These are phyloP conservation scores for Cotesia chilonis DNA, from an alignment of 1,140 invertebrate genomes.

Conservation along the genomic window DNA sequence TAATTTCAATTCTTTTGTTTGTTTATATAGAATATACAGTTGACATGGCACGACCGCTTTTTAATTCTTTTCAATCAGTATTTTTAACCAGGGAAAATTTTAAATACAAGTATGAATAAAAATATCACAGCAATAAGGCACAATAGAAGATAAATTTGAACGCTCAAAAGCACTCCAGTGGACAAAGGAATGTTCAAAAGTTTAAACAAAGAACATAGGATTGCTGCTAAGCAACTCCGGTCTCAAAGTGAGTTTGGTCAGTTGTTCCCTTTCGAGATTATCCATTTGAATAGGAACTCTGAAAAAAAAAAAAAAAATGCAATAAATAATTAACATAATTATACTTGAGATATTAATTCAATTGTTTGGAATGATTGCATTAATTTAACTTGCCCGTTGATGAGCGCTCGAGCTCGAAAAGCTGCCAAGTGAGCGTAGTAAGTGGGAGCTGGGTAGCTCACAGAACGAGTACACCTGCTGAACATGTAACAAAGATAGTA, in stretches of 20 bases:
- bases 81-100: no score
- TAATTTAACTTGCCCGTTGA: slow-evolving; percentile 62
- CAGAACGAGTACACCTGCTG: slow-evolving; percentile 83
- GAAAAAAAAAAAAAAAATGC: slow-evolving; percentile 37
- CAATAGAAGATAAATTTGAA: no score
- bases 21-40: no score
- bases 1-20: no score
- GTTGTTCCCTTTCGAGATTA: slow-evolving; percentile 45
- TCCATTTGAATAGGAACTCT: slow-evolving; percentile 43
- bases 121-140: no score
- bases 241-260: slow-evolving; percentile 39
- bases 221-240: slow-evolving; percentile 38
- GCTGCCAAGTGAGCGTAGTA: slow-evolving; percentile 96
- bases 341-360: slow-evolving; percentile 24
- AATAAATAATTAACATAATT: slow-evolving; percentile 11
- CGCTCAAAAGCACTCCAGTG: no score
- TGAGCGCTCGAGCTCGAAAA: slow-evolving; percentile 75
- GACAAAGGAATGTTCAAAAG: not conserved
- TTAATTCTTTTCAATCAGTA: no score
- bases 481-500: slow-evolving; percentile 91
- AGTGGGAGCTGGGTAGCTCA: slow-evolving; percentile 92
- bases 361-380: not conserved
- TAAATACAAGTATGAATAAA: no score
- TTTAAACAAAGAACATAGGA: slow-evolving; percentile 62
- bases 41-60: no score